phyloP scores from a whole-genome alignment of 2,888 invertebrate genomes.

The Dryococelus australis region DNA sequence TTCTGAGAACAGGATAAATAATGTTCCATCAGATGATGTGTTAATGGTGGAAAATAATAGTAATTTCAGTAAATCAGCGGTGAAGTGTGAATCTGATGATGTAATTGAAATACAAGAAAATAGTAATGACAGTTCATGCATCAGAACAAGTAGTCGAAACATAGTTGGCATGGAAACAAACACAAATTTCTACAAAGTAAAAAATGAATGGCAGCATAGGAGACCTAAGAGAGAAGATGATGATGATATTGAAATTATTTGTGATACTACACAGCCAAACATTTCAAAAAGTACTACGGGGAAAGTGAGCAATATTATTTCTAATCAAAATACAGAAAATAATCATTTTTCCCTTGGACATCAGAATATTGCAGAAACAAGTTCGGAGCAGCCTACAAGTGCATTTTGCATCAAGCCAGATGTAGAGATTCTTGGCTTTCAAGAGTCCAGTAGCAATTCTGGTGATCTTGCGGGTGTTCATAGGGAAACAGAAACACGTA shows the following conservation, averaged over 20 bases:
- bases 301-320: neutral
- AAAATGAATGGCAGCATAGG: neutral
- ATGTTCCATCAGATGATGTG: neutral
- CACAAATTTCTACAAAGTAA: neutral
- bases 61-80: neutral
- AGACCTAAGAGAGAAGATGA: neutral
- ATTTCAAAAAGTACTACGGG: neutral
- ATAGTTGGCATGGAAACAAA: neutral
- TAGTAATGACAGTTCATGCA: neutral
- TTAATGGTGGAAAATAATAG: neutral
- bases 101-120: conserved; percentile 3
- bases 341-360: neutral
- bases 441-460: neutral
- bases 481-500: neutral
- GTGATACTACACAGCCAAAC: neutral
- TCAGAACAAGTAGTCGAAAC: neutral
- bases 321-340: neutral
- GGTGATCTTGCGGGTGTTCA: neutral
- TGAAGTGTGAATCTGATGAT: neutral
- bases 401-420: neutral
- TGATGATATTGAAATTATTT: conserved; percentile 1
- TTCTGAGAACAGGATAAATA: neutral
- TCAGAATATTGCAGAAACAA: neutral
- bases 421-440: neutral
- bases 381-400: neutral